phyloP scores from a whole-genome alignment of 2,797 vertebrate species.

The Paramormyrops hopkinsi region DNA sequence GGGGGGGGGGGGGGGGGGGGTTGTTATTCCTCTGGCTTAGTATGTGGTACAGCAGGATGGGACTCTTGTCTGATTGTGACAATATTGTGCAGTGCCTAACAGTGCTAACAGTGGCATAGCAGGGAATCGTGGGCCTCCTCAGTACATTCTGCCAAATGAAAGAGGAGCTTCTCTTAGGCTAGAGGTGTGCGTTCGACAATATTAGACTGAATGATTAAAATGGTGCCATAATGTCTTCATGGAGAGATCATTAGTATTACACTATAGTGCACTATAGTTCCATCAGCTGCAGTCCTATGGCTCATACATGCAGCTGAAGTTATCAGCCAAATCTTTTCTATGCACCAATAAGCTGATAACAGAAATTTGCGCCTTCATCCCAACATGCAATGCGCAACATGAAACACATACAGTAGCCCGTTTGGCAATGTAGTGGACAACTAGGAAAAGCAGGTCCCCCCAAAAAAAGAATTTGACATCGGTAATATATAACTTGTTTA shows the following conservation, averaged over 20 bases:
- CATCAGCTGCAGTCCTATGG: not conserved
- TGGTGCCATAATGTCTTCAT: not conserved
- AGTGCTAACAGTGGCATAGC: not conserved
- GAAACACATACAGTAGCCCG: not conserved
- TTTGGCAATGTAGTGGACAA: not conserved
- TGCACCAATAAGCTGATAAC: not conserved
- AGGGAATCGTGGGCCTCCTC: not conserved
- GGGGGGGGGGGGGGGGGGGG: no score
- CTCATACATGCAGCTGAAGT: not conserved
- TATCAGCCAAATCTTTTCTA: not conserved
- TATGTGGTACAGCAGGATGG: not conserved
- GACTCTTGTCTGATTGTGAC: not conserved
- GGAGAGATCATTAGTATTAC: not conserved
- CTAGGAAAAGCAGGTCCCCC: not conserved
- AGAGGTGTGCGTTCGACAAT: not conserved
- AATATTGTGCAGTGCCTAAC: not conserved
- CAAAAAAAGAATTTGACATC: not conserved
- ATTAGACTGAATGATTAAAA: not conserved
- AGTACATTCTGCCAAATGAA: not conserved
- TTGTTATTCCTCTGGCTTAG: not conserved
- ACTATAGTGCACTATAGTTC: not conserved
- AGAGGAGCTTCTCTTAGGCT: not conserved
- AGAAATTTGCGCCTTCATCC: not conserved
- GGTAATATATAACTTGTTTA: not conserved
- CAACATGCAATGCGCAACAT: not conserved